Evolutionary conservation across 2,113 vertebrate species (phyloP), one percentile per base, ranked within the genome.

Genomic region (Myrmecobius fasciatus): DNA sequence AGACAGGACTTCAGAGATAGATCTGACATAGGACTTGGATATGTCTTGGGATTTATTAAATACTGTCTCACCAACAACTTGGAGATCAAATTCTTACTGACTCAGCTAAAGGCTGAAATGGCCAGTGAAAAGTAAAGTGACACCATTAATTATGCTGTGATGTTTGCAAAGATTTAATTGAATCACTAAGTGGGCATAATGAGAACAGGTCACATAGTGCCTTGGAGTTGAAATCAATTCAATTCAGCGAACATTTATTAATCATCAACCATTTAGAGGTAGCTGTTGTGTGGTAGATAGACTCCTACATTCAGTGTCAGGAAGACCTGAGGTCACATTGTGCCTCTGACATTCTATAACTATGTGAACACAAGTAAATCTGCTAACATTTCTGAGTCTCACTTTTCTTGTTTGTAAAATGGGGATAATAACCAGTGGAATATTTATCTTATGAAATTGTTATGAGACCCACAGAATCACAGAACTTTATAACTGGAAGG

Each of bases 1-100:
- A 94, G 52, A 89, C 95, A 92, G 54, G 90, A 92, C 24, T 96
- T 25, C 25, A 95, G 89, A 10, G 12, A 67, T 46, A 96, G 11
- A 54, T 22, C 75, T 89, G 51, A 25, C 46, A 92, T 83, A 28
- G 25, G 56, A 28, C 52, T 89, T 8, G 28, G 31, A 91, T 54
- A 14, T 75, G 46, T 52, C 9, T 93, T 93, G 89, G 31, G 25
- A 92, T 12, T 4, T 56, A 88, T 91, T 94, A 52, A 94, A 49
- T 94, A 56, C 10, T 91, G 90, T 56, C 46, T 95, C 47, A 83
- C 28, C 95, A 90, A 36, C 3, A 89, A 94, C 92, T 20, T 53
- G 51, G 91, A 95, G 67, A 25, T 83, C 51, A 22, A 3, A 26
- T 52, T 95, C n/a, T 91, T 43, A 28, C 91, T 25, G 7, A 96